Evolutionary conservation across 2,113 vertebrate species (phyloP).

Genomic region (Theropithecus gelada): DNA sequence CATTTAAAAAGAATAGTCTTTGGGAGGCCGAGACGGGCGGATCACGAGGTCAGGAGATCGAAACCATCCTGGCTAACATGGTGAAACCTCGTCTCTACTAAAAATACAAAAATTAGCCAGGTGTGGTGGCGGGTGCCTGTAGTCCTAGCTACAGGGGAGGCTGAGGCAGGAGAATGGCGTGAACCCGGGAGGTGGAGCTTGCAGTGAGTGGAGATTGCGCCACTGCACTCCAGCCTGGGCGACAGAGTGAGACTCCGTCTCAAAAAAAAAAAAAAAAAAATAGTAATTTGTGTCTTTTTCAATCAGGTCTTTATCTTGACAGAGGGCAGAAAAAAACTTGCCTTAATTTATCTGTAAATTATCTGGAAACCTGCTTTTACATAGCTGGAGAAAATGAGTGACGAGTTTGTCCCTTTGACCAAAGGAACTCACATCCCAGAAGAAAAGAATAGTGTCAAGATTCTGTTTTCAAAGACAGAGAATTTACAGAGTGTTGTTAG

Average conservation of each 20-base stretch:
- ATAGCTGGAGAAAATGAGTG: neutral
- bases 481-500: slow-evolving; percentile 39
- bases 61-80: too few species aligned
- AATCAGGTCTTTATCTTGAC: slow-evolving; percentile 17
- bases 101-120: too few species aligned
- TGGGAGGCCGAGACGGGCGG: too few species aligned
- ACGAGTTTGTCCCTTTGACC: slow-evolving; percentile 13
- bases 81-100: too few species aligned
- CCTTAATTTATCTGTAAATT: slow-evolving; percentile 39
- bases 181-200: too few species aligned
- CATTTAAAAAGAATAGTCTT: neutral
- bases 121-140: too few species aligned
- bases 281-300: neutral
- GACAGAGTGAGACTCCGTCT: too few species aligned
- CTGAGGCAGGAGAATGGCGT: too few species aligned
- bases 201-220: too few species aligned
- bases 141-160: too few species aligned
- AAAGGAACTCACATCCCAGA: neutral
- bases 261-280: neutral
- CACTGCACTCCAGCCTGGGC: too few species aligned
- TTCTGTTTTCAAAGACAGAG: neutral
- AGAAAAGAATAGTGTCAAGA: slow-evolving; percentile 13
- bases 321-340: neutral
- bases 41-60: too few species aligned
- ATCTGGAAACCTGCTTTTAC: neutral